Evolutionary conservation across 2,113 vertebrate genomes (phyloP), one percentile per base, ranked within the genome.

Genomic region (Arenaria interpres): DNA sequence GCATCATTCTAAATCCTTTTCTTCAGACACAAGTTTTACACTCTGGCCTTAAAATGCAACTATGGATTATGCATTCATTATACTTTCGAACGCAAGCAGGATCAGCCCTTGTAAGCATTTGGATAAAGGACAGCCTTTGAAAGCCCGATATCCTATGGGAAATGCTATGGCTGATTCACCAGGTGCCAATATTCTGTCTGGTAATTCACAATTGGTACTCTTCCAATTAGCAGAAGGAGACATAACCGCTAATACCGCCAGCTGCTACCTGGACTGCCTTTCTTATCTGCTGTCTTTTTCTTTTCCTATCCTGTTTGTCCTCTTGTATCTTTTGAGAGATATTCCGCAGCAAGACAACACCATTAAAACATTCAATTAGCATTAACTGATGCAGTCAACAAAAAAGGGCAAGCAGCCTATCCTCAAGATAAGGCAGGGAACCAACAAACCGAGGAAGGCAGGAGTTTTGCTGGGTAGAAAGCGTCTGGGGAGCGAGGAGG

Each of bases 71-170:
- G 21, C 67, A 74, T 80, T 93, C 75, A 90, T 94, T 86, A 81
- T 54, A 77, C 17, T 78, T 86, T 21, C 8, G 3, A 93, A 88
- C 64, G 80, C 35, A 82, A 73, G 51, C 48, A 80, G 16, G 59
- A 94, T 86, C 85, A 91, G 39, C 37, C 46, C 85, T 80, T 86
- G n/a, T 93, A 91, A 93, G 85, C 77, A 96, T 88, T 41, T 93
- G 88, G 93, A 90, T 72, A 90, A 80, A 46, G n/a, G 85, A 93
- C 72, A 93, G 81, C 85, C 74, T 74, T 66, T 96, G 93, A 95
- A 96, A 95, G 93, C 72, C 68, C 79, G 30, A 1, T 51, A 88
- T 88, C 95, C 96, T 96, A 51, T 83, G 91, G 96, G 95, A 95
- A 96, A 91, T 73, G 82, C 75, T 77, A 21, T 9, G 45, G 45